phyloP scores from a whole-genome alignment of 2,888 invertebrate genomes.

The Phoenoteleia sp. region DNA sequence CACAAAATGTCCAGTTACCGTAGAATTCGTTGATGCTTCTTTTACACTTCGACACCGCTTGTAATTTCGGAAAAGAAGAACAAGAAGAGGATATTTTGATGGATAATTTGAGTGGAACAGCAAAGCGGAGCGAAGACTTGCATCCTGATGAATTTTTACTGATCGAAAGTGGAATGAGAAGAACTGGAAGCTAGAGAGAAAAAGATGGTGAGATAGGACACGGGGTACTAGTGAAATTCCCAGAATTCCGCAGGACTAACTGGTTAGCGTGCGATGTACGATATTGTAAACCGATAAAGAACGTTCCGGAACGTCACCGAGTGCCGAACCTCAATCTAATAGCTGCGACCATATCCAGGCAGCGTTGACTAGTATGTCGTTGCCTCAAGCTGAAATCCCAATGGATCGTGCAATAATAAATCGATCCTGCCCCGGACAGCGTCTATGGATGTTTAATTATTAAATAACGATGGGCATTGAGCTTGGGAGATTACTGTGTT shows the following conservation, averaged over 20 bases:
- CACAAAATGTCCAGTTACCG: not conserved
- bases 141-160: constrained; percentile 36
- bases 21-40: not conserved
- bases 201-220: constrained; percentile 46
- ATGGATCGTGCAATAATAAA: not conserved
- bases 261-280: constrained; percentile 86
- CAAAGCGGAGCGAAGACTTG: constrained; percentile 10
- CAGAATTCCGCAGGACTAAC: constrained; percentile 84
- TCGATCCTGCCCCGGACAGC: not conserved
- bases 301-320: constrained; percentile 77
- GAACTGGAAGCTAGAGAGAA: constrained; percentile 42
- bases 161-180: not conserved
- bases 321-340: constrained; percentile 84
- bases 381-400: not conserved
- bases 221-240: constrained; percentile 82
- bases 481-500: constrained; percentile 17
- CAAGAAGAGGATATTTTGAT: constrained; percentile 20
- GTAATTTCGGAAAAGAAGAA: not conserved
- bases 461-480: not conserved
- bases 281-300: constrained; percentile 86
- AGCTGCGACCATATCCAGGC: constrained; percentile 84
- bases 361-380: constrained; percentile 34
- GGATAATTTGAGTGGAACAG: constrained; percentile 29
- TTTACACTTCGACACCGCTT: not conserved
- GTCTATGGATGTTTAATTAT: constrained; percentile 25